These are phyloP conservation scores for Corythornis leucogaster DNA, from an alignment of 2,797 vertebrate genomes.

Conservation along the genomic window DNA sequence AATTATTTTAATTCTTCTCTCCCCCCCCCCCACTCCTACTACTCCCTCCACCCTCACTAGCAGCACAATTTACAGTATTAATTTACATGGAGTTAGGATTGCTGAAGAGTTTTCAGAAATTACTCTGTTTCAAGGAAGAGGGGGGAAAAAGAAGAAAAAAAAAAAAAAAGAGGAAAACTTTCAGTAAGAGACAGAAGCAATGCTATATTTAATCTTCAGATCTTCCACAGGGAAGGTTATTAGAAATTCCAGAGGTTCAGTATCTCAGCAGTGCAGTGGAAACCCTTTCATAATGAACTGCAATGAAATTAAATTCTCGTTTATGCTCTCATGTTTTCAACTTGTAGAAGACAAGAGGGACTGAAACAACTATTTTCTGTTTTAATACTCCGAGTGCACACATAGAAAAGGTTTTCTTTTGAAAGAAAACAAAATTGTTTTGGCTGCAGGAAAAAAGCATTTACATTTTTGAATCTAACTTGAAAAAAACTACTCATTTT, in stretches of 20 bases:
- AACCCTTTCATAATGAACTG: slow-evolving; percentile 40
- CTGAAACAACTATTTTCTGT: slow-evolving; percentile 17
- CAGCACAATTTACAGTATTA: slow-evolving; percentile 75
- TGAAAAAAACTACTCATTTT: background rate
- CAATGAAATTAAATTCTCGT: slow-evolving; percentile 44
- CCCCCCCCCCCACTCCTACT: slow-evolving; percentile 43
- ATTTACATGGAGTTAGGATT: slow-evolving; percentile 65
- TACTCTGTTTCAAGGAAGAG: background rate
- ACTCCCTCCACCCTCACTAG: slow-evolving; percentile 50
- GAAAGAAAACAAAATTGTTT: background rate
- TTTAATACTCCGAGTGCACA: background rate
- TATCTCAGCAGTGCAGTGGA: background rate
- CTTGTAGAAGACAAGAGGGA: slow-evolving; percentile 41
- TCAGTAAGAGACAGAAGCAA: slow-evolving; percentile 21
- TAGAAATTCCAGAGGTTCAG: slow-evolving; percentile 38
- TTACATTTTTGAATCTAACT: slow-evolving; percentile 17
- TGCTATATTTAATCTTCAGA: background rate
- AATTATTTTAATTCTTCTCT: slow-evolving; percentile 80
- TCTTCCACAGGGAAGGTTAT: slow-evolving; percentile 10
- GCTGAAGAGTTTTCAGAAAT: slow-evolving; percentile 66
- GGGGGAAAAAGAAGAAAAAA: too few species aligned
- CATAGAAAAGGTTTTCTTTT: slow-evolving; percentile 18
- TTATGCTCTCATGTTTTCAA: slow-evolving; percentile 32
- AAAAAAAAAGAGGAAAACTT: background rate
- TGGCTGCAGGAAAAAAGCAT: background rate